Conservation (phyloP, 2,888 invertebrate species). For the Eudasyphora cyanicolor region DNA sequence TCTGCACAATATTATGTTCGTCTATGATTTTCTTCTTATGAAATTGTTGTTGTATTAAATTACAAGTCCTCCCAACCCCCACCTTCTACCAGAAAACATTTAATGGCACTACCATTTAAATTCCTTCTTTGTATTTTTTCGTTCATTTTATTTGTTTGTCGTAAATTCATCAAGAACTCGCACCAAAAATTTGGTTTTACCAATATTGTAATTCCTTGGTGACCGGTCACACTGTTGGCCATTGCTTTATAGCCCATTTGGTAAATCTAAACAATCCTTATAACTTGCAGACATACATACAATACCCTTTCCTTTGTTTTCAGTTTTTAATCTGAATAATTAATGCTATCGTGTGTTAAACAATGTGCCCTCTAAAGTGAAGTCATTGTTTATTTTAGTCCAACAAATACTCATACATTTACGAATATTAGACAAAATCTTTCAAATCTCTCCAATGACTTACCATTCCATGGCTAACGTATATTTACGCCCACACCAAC, state of each 20-base stretch:
- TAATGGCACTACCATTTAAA: slow-evolving; percentile 72
- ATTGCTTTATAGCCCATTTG: slow-evolving; percentile 17
- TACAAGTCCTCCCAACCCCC: slow-evolving; percentile 27
- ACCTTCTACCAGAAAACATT: slow-evolving; percentile 33
- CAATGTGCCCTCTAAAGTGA: slow-evolving; percentile 50
- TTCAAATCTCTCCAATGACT: slow-evolving; percentile 58
- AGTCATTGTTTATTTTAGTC: slow-evolving; percentile 56
- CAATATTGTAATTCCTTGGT: slow-evolving; percentile 71
- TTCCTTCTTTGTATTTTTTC: slow-evolving; percentile 60
- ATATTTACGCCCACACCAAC: background rate
- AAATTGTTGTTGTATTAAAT: too few relatives aligned
- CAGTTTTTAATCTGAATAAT: slow-evolving; percentile 61
- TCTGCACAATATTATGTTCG: too few relatives aligned
- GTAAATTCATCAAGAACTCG: slow-evolving; percentile 27
- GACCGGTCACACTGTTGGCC: slow-evolving; percentile 70
- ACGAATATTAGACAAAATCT: slow-evolving; percentile 45
- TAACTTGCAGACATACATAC: background rate
- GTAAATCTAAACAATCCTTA: slow-evolving; percentile 47
- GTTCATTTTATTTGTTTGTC: background rate
- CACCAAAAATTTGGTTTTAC: slow-evolving; percentile 13
- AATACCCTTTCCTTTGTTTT: too few relatives aligned
- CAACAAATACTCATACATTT: slow-evolving; percentile 26
- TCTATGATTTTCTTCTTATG: too few relatives aligned
- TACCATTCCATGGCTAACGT: slow-evolving; percentile 31
- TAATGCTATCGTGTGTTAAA: slow-evolving; percentile 63